These are phyloP conservation scores for Poeciliopsis turrubarensis DNA, from an alignment of 2,113 vertebrate genomes.

Conservation along the genomic window DNA sequence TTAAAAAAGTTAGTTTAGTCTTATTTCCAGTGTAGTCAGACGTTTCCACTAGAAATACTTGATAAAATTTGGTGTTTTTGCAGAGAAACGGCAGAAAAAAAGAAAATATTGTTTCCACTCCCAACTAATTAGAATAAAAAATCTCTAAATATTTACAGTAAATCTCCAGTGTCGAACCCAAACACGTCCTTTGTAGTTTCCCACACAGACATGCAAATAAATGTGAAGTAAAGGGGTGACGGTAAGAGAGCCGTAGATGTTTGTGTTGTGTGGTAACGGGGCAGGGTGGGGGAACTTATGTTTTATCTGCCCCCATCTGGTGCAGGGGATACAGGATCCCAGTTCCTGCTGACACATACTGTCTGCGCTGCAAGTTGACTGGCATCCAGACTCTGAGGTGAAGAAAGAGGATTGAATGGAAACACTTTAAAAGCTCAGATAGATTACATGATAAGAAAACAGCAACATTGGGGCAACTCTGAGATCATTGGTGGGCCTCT, in stretches of 20 bases:
- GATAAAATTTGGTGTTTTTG: no score
- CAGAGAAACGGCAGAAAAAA: neutral
- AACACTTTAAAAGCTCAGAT: constrained; percentile 59
- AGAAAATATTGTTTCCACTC: neutral
- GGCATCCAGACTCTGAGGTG: constrained; percentile 37
- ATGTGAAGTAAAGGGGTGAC: neutral
- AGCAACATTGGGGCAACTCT: constrained; percentile 3
- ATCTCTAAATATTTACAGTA: neutral
- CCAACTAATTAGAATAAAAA: neutral
- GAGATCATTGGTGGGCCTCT: neutral
- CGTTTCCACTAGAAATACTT: no score
- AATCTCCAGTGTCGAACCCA: neutral
- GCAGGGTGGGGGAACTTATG: neutral
- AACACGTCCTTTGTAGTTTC: neutral
- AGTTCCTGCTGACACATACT: constrained; percentile 55
- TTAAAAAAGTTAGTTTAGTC: no score
- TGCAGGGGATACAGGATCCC: constrained; percentile 37
- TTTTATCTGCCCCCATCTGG: constrained; percentile 55
- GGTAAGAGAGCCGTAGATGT: neutral
- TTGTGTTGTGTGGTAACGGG: neutral
- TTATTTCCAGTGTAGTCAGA: no score
- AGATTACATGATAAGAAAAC: constrained; percentile 57
- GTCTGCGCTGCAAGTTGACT: constrained; percentile 47
- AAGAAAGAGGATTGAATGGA: constrained; percentile 30
- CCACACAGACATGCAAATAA: neutral